phyloP scores from a whole-genome alignment of 1,140 invertebrate species.

The Drosophila bocqueti region DNA sequence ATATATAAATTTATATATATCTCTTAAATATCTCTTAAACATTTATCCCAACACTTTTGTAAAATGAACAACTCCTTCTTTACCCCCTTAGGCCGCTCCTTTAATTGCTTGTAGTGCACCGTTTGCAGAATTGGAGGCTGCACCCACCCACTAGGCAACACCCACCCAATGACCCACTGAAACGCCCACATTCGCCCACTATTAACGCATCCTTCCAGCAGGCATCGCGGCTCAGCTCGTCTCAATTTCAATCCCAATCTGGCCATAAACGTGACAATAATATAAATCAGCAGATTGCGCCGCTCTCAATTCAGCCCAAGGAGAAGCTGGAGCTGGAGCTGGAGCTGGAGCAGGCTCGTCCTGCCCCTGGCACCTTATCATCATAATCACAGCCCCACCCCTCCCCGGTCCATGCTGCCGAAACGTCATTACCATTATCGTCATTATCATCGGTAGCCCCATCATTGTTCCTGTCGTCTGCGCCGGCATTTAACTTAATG shows the following conservation, averaged over 20 bases:
- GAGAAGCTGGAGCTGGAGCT: not conserved
- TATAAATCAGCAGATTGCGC: slow-evolving; percentile 72
- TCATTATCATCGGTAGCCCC: slow-evolving; percentile 19
- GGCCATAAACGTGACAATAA: slow-evolving; percentile 76
- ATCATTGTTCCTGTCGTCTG: slow-evolving; percentile 42
- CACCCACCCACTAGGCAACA: slow-evolving; percentile 1
- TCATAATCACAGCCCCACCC: slow-evolving; percentile 30
- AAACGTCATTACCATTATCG: slow-evolving; percentile 25
- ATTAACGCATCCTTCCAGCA: slow-evolving; percentile 22
- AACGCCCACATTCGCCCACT: slow-evolving; percentile 6
- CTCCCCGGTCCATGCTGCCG: not conserved
- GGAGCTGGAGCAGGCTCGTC: not conserved
- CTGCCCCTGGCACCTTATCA: slow-evolving; percentile 33
- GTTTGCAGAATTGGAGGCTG: slow-evolving; percentile 17
- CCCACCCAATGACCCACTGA: slow-evolving; percentile 1
- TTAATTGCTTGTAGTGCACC: slow-evolving; percentile 68
- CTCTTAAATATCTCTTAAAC: too few relatives aligned
- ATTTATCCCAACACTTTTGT: not conserved
- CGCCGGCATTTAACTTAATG: slow-evolving; percentile 74
- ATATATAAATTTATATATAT: not conserved
- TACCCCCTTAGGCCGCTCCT: slow-evolving; percentile 2
- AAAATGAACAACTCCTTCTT: not conserved
- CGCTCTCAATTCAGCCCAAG: slow-evolving; percentile 15
- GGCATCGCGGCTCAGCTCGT: slow-evolving; percentile 7
- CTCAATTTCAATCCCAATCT: slow-evolving; percentile 70